These are phyloP conservation scores for Torymus auratus DNA, from an alignment of 2,888 invertebrate genomes.

Conservation along the genomic window DNA sequence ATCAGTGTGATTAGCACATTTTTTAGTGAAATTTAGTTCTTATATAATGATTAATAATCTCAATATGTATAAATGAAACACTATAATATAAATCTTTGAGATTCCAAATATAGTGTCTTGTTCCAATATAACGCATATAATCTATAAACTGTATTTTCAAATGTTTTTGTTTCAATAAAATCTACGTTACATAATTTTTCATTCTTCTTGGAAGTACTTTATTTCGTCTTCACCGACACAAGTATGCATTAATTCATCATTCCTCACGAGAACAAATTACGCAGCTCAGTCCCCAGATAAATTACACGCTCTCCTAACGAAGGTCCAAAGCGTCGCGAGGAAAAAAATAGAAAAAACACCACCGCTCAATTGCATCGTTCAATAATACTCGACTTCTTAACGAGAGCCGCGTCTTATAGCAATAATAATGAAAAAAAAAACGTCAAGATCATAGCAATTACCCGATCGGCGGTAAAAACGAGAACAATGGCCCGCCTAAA, in stretches of 20 bases:
- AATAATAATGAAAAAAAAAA: slow-evolving; percentile 11
- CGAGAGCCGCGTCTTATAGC: background rate
- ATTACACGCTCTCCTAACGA: too few species aligned
- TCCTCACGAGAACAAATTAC: background rate
- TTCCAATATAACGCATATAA: background rate
- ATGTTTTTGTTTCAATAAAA: slow-evolving; percentile 43
- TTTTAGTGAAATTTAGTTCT: too few species aligned
- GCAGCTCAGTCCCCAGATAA: too few species aligned
- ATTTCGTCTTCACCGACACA: slow-evolving; percentile 12
- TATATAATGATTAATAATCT: too few species aligned
- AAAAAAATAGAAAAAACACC: slow-evolving; percentile 14
- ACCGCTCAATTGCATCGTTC: slow-evolving; percentile 21
- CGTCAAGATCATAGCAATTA: slow-evolving; percentile 28
- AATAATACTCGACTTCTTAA: slow-evolving; percentile 14
- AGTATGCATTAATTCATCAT: slow-evolving; percentile 16
- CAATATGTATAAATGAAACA: too few species aligned
- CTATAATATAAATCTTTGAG: too few species aligned
- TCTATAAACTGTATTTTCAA: slow-evolving; percentile 35
- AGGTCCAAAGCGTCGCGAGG: background rate
- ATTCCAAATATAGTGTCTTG: background rate
- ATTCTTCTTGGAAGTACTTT: slow-evolving; percentile 27
- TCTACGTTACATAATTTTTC: slow-evolving; percentile 23
- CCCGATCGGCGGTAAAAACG: background rate
- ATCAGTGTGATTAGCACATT: too few species aligned
- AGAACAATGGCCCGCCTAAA: background rate